Conservation (phyloP, 2,888 invertebrate species). For the Archips crataeganus region DNA sequence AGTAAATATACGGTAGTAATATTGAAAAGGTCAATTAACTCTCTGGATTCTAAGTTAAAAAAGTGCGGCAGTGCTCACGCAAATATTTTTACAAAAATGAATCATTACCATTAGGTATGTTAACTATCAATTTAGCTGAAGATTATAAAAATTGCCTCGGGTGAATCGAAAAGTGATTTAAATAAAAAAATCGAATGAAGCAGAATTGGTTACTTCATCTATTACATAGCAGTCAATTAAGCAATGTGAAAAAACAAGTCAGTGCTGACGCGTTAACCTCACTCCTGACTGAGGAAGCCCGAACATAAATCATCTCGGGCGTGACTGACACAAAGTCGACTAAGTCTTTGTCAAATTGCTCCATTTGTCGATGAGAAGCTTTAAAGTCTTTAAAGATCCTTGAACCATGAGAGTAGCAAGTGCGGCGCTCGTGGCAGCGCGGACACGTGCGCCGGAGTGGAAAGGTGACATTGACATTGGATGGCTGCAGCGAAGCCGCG, state of each 20-base stretch:
- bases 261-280: constrained; percentile 9
- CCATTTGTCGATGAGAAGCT: constrained; percentile 26
- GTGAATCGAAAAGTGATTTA: not conserved
- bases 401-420: constrained; percentile 27
- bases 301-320: constrained; percentile 25
- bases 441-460: constrained; percentile 51
- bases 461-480: constrained; percentile 82
- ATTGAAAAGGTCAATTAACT: constrained; percentile 2
- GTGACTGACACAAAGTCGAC: constrained; percentile 20
- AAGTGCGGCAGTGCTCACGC: not conserved
- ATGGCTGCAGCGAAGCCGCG: constrained; percentile 52
- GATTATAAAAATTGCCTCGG: not conserved
- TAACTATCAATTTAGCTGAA: not conserved
- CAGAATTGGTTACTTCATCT: not conserved
- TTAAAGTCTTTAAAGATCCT: constrained; percentile 15
- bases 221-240: constrained; percentile 1
- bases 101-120: not conserved
- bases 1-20: not conserved
- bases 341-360: constrained; percentile 17
- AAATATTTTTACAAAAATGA: constrained; percentile 3
- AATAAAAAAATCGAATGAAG: not conserved
- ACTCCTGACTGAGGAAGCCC: constrained; percentile 26
- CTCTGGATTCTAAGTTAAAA: not conserved
- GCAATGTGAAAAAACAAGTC: constrained; percentile 10
- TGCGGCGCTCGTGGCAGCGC: constrained; percentile 14